Evolutionary conservation across 2,797 vertebrate genomes (phyloP), one percentile per base, ranked within the genome.

Genomic region (Mormyrops attenuatus): DNA sequence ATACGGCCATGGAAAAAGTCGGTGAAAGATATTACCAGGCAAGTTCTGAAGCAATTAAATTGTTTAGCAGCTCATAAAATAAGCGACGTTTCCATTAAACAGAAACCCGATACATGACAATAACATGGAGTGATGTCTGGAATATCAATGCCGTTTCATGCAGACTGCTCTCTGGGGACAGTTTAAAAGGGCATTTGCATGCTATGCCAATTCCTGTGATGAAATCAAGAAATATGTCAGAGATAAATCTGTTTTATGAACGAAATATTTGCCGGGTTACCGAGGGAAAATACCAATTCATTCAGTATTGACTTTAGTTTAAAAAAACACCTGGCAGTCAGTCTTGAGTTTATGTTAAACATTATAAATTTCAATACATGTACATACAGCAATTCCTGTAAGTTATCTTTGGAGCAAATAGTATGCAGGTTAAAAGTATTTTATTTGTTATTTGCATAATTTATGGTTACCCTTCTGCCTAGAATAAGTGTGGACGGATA

Each of bases 401-500:
- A 15, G 66, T 87, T 44, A 38, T 20, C 60, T 47, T 63, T 66
- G 6, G 4, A 88, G 41, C 30, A 17, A 22, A 50, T 8, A 44
- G 8, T 20, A 66, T 86, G 49, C 85, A 86, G 1, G 50, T 60
- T 17, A 63, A 53, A 69, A 34, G 5, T 7, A 77, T 77, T 77
- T 77, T 41, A 77, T 77, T 77, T 17, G 34, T 77, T 20, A 77
- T 77, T 41, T 41, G 53, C 34, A 17, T 17, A 5, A 88, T 88
- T 63, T 47, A 63, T 63, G 20, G 30, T 87, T 5, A 17, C 17
- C 9, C 20, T 20, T 88, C 57, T 69, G 22, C 87, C 20, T 63
- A 30, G 44, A 88, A 88, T 88, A 50, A 41, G 22, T 30, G n/a
- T 38, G 34, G 26, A 30, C 11, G 9, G n/a, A 93, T 93, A 92